Conservation (phyloP, 2,888 invertebrate genomes). For the Bibio marci region DNA sequence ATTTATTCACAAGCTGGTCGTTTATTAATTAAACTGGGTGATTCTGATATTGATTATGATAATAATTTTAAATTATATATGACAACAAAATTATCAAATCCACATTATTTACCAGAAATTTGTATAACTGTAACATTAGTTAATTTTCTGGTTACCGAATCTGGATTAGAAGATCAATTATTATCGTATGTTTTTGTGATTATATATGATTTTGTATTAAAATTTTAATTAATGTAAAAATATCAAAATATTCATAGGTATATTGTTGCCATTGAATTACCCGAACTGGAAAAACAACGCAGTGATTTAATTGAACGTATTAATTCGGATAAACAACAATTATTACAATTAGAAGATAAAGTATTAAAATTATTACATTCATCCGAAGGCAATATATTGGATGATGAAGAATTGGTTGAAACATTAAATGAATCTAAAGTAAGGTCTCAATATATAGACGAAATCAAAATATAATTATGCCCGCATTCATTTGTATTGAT, state of each 20-base stretch:
- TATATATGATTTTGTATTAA: too few relatives aligned
- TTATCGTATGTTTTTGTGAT: slow-evolving; percentile 56
- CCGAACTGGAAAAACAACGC: slow-evolving; percentile 67
- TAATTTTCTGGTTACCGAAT: slow-evolving; percentile 82
- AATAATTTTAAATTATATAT: slow-evolving; percentile 71
- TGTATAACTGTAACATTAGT: slow-evolving; percentile 85
- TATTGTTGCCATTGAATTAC: slow-evolving; percentile 79
- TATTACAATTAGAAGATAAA: slow-evolving; percentile 77
- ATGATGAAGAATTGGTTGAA: slow-evolving; percentile 84
- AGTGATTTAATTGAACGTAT: slow-evolving; percentile 72
- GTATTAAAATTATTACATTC: slow-evolving; percentile 67
- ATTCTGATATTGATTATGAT: slow-evolving; percentile 80
- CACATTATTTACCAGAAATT: slow-evolving; percentile 84
- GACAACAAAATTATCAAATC: slow-evolving; percentile 82
- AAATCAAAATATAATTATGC: too few relatives aligned
- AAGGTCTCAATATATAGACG: too few relatives aligned
- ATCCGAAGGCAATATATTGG: slow-evolving; percentile 78
- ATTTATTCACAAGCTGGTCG: slow-evolving; percentile 58
- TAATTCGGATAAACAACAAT: slow-evolving; percentile 66
- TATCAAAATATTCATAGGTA: slow-evolving; percentile 34
- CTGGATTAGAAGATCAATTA: slow-evolving; percentile 81
- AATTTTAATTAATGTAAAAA: not conserved
- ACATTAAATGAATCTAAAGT: slow-evolving; percentile 78
- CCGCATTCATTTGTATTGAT: too few relatives aligned
- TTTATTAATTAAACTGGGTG: slow-evolving; percentile 66